Percentiles rank a stretch among this genome's conserved stretches.
Conservation (phyloP, 2,888 invertebrate genomes). For the Drosophila heteroneura region DNA sequence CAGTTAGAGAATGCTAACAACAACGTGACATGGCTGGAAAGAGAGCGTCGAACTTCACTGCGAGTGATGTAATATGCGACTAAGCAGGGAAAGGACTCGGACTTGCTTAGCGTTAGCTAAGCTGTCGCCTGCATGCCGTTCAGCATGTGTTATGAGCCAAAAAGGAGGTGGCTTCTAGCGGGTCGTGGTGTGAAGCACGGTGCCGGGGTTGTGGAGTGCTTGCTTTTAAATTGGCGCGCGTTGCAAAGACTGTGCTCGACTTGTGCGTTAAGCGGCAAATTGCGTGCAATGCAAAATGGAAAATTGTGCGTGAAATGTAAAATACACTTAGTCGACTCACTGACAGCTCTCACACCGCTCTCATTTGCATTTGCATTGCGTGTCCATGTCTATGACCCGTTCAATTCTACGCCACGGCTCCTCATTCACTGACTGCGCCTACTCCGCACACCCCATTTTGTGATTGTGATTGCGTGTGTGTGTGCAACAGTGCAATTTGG, state of each 20-base stretch:
- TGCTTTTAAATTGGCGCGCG: conserved; percentile 22
- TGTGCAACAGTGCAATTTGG: conserved; percentile 41
- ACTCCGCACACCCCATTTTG: conserved; percentile 50
- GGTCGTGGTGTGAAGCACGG: not conserved
- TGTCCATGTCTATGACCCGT: conserved; percentile 49
- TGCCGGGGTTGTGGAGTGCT: not conserved
- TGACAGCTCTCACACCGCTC: conserved; percentile 22
- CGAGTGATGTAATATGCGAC: conserved; percentile 75
- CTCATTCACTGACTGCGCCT: conserved; percentile 30
- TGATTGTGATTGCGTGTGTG: conserved; percentile 19
- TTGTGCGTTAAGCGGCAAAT: conserved; percentile 72
- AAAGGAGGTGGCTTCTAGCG: not conserved
- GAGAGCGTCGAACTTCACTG: conserved; percentile 26
- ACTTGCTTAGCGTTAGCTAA: conserved; percentile 72
- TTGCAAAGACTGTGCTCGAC: conserved; percentile 27
- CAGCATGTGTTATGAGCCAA: conserved; percentile 73
- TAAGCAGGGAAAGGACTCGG: conserved; percentile 49
- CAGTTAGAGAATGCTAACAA: conserved; percentile 66
- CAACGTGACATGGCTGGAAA: conserved; percentile 75
- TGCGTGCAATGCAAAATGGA: conserved; percentile 81
- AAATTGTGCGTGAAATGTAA: conserved; percentile 83
- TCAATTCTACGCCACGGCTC: conserved; percentile 25
- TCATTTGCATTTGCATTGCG: conserved; percentile 57
- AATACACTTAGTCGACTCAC: conserved; percentile 57
- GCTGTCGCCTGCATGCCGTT: conserved; percentile 72